These are phyloP conservation scores for Picus viridis DNA, from an alignment of 2,797 vertebrate genomes.

Conservation along the genomic window DNA sequence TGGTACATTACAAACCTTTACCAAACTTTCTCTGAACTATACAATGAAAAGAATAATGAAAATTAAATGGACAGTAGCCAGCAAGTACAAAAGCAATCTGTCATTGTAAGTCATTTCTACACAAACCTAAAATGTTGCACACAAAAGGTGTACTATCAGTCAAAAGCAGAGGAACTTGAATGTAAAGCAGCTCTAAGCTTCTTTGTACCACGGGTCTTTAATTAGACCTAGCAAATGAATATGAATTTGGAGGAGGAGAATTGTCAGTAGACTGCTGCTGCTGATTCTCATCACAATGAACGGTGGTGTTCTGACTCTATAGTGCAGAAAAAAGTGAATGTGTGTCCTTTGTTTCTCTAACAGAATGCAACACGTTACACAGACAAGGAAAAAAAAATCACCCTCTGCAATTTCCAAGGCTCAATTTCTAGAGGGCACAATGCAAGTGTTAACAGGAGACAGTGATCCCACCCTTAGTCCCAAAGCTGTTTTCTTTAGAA, in stretches of 20 bases:
- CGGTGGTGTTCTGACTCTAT: neutral
- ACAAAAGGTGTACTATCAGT: slow-evolving; percentile 56
- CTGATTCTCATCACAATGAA: neutral
- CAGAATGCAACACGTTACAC: slow-evolving; percentile 3
- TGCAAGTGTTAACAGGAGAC: slow-evolving; percentile 6
- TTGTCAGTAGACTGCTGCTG: slow-evolving; percentile 37
- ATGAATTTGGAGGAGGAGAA: slow-evolving; percentile 37
- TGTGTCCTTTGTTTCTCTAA: slow-evolving; percentile 64
- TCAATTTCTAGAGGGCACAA: slow-evolving; percentile 18
- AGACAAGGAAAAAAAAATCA: neutral
- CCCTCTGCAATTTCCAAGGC: neutral
- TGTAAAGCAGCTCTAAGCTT: slow-evolving; percentile 22
- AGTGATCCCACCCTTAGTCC: slow-evolving; percentile 6
- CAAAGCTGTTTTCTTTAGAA: slow-evolving; percentile 23
- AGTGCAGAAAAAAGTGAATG: slow-evolving; percentile 33
- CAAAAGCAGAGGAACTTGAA: slow-evolving; percentile 30
- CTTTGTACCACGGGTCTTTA: slow-evolving; percentile 46
- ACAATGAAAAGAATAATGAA: neutral
- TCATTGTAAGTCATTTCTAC: slow-evolving; percentile 16
- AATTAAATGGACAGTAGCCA: slow-evolving; percentile 24
- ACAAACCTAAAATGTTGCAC: slow-evolving; percentile 9
- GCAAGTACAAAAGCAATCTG: slow-evolving; percentile 34
- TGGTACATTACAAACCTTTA: neutral
- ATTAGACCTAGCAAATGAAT: slow-evolving; percentile 67
- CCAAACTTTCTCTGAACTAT: neutral